These are phyloP conservation scores for Setipinna tenuifilis DNA, from an alignment of 2,797 vertebrate genomes.

Conservation along the genomic window DNA sequence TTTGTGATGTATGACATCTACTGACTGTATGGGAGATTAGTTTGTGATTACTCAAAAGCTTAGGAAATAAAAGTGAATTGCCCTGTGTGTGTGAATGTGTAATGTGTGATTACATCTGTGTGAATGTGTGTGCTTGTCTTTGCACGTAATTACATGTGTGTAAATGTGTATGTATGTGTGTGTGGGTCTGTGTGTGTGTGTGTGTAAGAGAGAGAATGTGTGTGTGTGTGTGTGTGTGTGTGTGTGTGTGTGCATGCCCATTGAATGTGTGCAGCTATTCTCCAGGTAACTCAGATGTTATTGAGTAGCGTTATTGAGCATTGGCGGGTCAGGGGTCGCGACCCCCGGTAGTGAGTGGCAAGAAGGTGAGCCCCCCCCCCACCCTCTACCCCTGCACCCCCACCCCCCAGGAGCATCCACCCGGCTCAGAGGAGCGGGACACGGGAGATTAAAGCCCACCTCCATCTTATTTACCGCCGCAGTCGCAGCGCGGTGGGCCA, in stretches of 20 bases:
- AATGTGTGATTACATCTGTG: background rate
- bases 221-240: too few species aligned
- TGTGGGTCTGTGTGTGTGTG: background rate
- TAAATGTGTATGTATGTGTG: background rate
- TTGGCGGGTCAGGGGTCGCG: slow-evolving; percentile 51
- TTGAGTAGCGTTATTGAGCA: slow-evolving; percentile 61
- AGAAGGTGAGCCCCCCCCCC: slow-evolving; percentile 39
- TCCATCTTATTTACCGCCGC: slow-evolving; percentile 65
- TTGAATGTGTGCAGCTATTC: slow-evolving; percentile 23
- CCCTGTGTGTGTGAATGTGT: background rate
- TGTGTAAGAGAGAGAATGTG: background rate
- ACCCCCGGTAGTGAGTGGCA: slow-evolving; percentile 55
- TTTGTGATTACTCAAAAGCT: slow-evolving; percentile 19
- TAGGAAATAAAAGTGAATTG: slow-evolving; percentile 14
- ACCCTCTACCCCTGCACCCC: too few species aligned
- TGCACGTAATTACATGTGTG: background rate
- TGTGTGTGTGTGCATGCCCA: background rate
- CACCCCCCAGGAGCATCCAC: too few species aligned
- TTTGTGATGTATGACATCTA: slow-evolving; percentile 15
- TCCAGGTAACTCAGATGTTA: slow-evolving; percentile 59
- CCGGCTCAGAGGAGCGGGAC: slow-evolving; percentile 31
- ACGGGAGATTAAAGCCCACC: slow-evolving; percentile 54
- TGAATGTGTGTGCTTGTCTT: background rate
- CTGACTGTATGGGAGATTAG: background rate
- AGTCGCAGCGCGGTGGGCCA: slow-evolving; percentile 53